phyloP scores from a whole-genome alignment of 2,113 vertebrate genomes.

The Pseudopodoces humilis region DNA sequence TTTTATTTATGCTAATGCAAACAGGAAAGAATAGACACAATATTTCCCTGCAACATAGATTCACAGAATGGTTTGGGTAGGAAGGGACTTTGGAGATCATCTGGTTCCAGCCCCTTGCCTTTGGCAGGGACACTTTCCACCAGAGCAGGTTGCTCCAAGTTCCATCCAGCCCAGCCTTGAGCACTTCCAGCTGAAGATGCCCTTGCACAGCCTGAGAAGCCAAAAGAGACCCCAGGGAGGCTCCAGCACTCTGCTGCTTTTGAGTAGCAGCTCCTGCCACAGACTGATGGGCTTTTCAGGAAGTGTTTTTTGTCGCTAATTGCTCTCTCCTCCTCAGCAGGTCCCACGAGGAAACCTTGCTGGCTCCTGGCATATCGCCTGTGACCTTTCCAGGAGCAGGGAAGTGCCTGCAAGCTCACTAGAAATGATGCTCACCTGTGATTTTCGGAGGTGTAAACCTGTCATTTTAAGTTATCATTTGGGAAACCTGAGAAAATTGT shows the following conservation, averaged over 20 bases:
- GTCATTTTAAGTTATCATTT: not conserved
- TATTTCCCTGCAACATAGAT: not conserved
- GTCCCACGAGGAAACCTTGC: not conserved
- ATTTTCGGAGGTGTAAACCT: not conserved
- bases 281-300: not conserved
- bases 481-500: not conserved
- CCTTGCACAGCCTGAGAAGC: not conserved
- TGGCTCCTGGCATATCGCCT: not conserved
- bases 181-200: not conserved
- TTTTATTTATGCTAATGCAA: not conserved
- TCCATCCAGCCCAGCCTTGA: not conserved
- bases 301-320: not conserved
- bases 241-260: not conserved
- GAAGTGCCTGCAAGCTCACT: not conserved
- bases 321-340: not conserved
- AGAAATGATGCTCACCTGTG: not conserved
- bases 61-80: not conserved
- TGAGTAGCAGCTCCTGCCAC: not conserved
- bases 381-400: not conserved
- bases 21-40: not conserved
- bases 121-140: not conserved
- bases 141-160: not conserved
- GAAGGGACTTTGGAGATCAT: not conserved
- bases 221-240: not conserved
- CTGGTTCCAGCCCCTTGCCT: not conserved